Percentiles rank a stretch among this genome's conserved stretches.
Conservation (phyloP, 1,140 invertebrate species). For the Ceratitis capitata region DNA sequence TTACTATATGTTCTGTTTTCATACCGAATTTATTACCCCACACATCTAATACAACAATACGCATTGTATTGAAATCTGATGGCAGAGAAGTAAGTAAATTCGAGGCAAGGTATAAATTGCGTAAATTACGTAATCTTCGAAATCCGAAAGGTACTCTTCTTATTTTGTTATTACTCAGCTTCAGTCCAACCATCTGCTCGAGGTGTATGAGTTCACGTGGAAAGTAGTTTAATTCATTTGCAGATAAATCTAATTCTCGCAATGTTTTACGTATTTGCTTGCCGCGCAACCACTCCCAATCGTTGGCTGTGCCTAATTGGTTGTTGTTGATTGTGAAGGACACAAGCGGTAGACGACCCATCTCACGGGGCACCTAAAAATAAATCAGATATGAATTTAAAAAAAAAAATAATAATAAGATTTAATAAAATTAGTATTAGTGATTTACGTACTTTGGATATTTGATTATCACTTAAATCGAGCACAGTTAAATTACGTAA, state of each 20-base stretch:
- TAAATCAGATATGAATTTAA: background rate
- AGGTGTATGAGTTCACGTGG: constrained; percentile 62
- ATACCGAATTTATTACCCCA: constrained; percentile 57
- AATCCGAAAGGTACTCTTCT: constrained; percentile 70
- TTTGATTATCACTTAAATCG: constrained; percentile 81
- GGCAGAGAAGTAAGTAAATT: constrained; percentile 69
- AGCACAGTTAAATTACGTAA: constrained; percentile 74
- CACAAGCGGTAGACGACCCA: constrained; percentile 74
- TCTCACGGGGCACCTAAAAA: constrained; percentile 73
- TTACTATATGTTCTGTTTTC: constrained; percentile 34
- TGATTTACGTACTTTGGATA: constrained; percentile 67
- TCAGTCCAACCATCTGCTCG: constrained; percentile 69
- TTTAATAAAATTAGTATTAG: background rate
- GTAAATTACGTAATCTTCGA: constrained; percentile 70
- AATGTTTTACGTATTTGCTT: constrained; percentile 59
- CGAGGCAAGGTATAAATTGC: constrained; percentile 64
- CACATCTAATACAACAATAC: constrained; percentile 55
- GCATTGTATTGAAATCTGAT: constrained; percentile 52
- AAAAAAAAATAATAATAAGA: background rate
- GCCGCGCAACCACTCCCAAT: constrained; percentile 75
- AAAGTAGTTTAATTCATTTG: constrained; percentile 56
- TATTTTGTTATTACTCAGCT: constrained; percentile 73
- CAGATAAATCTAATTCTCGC: constrained; percentile 55
- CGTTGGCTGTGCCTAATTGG: constrained; percentile 69
- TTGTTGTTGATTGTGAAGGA: constrained; percentile 80